Base-by-base conservation (phyloP, 1,140 invertebrate genomes). In the Mamestra configurata region DNA sequence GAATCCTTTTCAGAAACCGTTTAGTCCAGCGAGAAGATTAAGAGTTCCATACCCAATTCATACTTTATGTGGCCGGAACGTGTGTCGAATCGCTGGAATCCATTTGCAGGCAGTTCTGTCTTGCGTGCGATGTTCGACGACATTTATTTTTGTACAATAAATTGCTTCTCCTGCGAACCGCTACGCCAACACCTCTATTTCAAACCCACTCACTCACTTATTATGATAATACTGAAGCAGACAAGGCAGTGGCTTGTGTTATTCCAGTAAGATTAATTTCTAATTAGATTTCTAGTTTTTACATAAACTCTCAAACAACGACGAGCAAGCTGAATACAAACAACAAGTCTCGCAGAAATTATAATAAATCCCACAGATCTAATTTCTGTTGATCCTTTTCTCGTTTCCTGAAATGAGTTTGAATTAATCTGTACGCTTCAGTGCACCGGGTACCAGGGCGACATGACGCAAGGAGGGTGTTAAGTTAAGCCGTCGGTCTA, bases 361-460 rank as follows among this genome's bases (percentile, higher is more conserved):
- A 27, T 53, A 59, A 59, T 43, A 57, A 53, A 77, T 51, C 31
- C 59, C 43, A 51, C 57, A 35, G 20, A 31, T 66, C 8, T 66
- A 35, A 66, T 68, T 31, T 68, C 43, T 55, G 37, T 70, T 78
- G 49, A 73, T 73, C 51, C 53, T 22, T 57, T 73, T 73, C 53
- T 59, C 71, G 20, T 73, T 73, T 59, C 20, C 24, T 57, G 57
- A 76, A 76, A 76, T 64, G 53, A 77, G 43, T 66, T 68, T 61
- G 76, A 53, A 53, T 68, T 61, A 61, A 82, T 77, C 22, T 68
- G 18, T 76, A 79, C 80, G 80, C 49, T 76, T 80, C 46, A 78
- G 40, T 80, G 80, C 73, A 76, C 83, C 53, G 51, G 37, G 61
- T 76, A 84, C 78, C 75, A 79, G 70, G 78, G 43, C 37, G 61